Evolutionary conservation across 2,888 invertebrate species (phyloP), one percentile per base, ranked within the genome.

Genomic region (Candidula unifasciata): DNA sequence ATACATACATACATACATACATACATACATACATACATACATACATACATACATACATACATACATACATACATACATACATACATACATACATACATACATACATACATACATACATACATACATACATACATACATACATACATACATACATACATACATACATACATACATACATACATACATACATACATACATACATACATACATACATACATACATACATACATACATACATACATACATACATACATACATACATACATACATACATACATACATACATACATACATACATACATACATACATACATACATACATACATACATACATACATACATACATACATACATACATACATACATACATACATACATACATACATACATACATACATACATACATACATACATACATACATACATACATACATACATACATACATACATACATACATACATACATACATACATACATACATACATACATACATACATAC

Each of bases 1-100:
- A 76, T 52, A 76, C 44, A 76, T 52, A 76, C 76, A 76, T 52
- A 76, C 76, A 76, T 52, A 76, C 76, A 76, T 52, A 76, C 76
- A 76, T 52, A 76, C 44, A 76, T 52, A 76, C 76, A 76, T 52
- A 76, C 76, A 76, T 52, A 76, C 44, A 76, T 52, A 76, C 76
- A 76, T 52, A 76, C 76, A 76, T 52, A 76, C 76, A 76, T 52
- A 76, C 18, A 73, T 73, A 73, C 37, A 73, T 33, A 30, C 37
- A 73, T 73, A 33, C 24, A 33, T 33, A 73, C 37, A 33, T 73
- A 33, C 30, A 30, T 33, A 73, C 73, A 73, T 73, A 73, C 27
- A 35, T 35, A 30, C 37, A 24, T 30, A 66, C n/a, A 66, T 27
- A 66, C 66, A 66, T 66, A 66, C 66, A 66, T 66, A 66, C n/a